Evolutionary conservation across 2,113 vertebrate species (phyloP).

Genomic region (Morone chrysops): DNA sequence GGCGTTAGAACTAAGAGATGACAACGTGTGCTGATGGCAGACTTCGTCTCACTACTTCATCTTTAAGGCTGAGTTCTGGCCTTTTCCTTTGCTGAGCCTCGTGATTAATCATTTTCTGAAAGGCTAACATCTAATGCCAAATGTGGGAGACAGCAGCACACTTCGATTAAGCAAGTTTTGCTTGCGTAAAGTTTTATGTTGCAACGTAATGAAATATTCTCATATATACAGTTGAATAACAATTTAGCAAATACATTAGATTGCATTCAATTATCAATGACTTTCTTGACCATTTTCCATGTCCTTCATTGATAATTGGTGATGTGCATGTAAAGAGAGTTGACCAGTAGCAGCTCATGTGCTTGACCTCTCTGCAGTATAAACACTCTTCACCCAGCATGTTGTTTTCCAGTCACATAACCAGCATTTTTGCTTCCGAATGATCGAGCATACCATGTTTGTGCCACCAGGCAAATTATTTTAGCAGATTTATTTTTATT

Average conservation of each 20-base stretch:
- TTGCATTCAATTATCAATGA: too few relatives aligned
- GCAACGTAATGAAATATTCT: not conserved
- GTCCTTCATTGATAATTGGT: too few relatives aligned
- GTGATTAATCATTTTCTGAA: slow-evolving; percentile 33
- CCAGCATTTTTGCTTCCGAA: not conserved
- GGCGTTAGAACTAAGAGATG: slow-evolving; percentile 6
- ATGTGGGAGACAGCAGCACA: not conserved
- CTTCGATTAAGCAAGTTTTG: slow-evolving; percentile 5
- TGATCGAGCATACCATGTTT: not conserved
- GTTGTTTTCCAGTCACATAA: not conserved
- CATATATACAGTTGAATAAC: too few relatives aligned
- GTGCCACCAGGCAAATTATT: not conserved
- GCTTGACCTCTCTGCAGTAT: too few relatives aligned
- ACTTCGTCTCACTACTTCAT: slow-evolving; percentile 21
- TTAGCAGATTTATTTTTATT: too few relatives aligned
- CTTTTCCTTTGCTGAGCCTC: slow-evolving; percentile 20
- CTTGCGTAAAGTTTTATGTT: not conserved
- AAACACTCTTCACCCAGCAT: not conserved
- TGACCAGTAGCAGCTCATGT: too few relatives aligned
- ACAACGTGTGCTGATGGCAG: not conserved
- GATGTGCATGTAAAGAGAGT: too few relatives aligned
- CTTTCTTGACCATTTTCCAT: too few relatives aligned
- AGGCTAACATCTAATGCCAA: slow-evolving; percentile 39
- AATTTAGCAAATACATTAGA: too few relatives aligned
- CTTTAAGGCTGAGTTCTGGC: slow-evolving; percentile 38